These are phyloP conservation scores for Hirtodrosophila histrioides DNA, from an alignment of 2,888 invertebrate genomes.

Conservation along the genomic window DNA sequence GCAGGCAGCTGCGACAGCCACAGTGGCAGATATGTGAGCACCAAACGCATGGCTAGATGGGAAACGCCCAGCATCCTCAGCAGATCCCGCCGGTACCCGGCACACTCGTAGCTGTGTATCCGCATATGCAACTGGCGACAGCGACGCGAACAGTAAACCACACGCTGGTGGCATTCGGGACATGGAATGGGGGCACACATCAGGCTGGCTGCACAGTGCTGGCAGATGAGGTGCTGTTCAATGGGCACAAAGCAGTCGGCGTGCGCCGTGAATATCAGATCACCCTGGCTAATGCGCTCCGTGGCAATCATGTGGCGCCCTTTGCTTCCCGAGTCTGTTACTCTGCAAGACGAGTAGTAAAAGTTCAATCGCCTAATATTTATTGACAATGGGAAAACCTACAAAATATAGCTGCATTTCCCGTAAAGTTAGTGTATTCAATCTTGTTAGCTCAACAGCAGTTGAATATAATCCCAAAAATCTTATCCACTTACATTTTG, in stretches of 20 bases:
- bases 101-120: constrained; percentile 91
- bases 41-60: constrained; percentile 84
- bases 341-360: constrained; percentile 19
- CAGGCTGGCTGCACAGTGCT: constrained; percentile 88
- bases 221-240: constrained; percentile 86
- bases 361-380: neutral
- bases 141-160: constrained; percentile 88
- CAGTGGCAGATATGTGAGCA: constrained; percentile 85
- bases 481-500: constrained; percentile 42
- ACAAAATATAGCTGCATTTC: no score
- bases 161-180: constrained; percentile 86
- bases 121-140: constrained; percentile 86
- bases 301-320: constrained; percentile 85
- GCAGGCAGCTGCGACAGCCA: constrained; percentile 85
- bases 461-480: no score
- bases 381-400: no score
- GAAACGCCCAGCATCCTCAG: constrained; percentile 91
- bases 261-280: constrained; percentile 91
- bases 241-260: constrained; percentile 91
- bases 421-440: no score
- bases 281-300: constrained; percentile 87
- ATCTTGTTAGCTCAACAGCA: no score
- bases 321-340: neutral
- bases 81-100: constrained; percentile 87
- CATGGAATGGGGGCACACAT: constrained; percentile 89